A percentile compares a stretch with the other conserved stretches of the same genome.
phyloP scores from a whole-genome alignment of 2,113 vertebrate genomes.

The Rafetus swinhoei region DNA sequence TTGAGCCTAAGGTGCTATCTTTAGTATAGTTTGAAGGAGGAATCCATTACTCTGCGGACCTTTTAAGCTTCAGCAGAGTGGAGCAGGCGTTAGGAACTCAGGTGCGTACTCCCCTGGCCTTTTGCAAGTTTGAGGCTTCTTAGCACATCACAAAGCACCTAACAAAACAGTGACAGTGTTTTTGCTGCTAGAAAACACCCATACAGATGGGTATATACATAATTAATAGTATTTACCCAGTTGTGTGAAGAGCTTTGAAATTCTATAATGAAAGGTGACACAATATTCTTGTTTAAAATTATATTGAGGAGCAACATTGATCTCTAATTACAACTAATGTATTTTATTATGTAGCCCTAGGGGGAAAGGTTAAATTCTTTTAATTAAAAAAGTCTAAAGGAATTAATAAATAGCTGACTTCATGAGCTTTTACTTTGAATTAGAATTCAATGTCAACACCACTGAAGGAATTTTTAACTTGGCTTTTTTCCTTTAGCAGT shows the following conservation, averaged over 20 bases:
- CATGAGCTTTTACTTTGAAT: conserved; percentile 14
- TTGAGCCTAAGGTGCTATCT: fast-evolving
- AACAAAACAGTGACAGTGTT: not conserved
- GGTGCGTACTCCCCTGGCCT: not conserved
- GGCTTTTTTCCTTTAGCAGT: too few species aligned
- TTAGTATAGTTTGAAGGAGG: not conserved
- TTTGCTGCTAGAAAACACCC: not conserved
- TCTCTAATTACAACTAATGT: conserved; percentile 11
- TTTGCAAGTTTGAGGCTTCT: not conserved
- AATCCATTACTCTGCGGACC: not conserved
- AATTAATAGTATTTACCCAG: not conserved
- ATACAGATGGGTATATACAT: fast-evolving
- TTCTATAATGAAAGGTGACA: not conserved
- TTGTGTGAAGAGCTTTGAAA: not conserved
- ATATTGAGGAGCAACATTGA: conserved; percentile 2
- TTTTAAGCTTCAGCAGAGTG: not conserved
- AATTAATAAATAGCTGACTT: conserved; percentile 3
- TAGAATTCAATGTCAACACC: not conserved
- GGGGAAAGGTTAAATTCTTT: not conserved
- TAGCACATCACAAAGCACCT: not conserved
- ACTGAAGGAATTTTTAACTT: too few species aligned
- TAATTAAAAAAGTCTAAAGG: not conserved
- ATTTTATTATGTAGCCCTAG: not conserved
- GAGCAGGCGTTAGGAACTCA: not conserved
- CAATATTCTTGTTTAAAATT: conserved; percentile 28